Evolutionary conservation across 2,113 vertebrate genomes (phyloP), one percentile per base, ranked within the genome.

Genomic region (Malurus elegans): DNA sequence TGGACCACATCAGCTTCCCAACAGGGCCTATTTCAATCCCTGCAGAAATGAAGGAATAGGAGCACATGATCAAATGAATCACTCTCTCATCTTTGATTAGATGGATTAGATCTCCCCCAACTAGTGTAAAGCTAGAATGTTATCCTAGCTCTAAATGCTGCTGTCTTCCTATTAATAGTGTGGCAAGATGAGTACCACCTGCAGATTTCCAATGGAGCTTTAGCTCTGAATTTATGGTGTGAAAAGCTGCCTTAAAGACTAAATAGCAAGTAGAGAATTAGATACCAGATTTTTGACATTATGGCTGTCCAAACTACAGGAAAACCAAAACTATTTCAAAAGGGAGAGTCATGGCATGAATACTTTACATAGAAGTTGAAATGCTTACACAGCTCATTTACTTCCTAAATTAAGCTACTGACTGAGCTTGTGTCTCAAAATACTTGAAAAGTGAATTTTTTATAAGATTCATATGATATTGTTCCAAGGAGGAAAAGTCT

Each of bases 391-490:
- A 84, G 8, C 6, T 78, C 18, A 26, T 45, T 80, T 65, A 21
- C 19, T 53, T 40, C 24, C 19, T 48, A 84, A 66, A 65, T 76
- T n/a, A 66, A 65, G 7, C 4, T 28, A 34, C 32, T 65, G 7
- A 6, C 14, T 73, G 18, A 61, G 38, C 18, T 17, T 48, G 7
- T 47, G n/a, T 32, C 12, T 69, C 42, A 84, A 69, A 72, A 31
- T n/a, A 40, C 21, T 73, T 91, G 18, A 73, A 54, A 80, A 80
- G 14, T 9, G 10, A 4, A n/a, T 48, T 82, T n/a, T 76, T 93
- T 25, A 11, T 29, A 60, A 65, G 15, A 70, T 9, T 69, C 1
- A 0, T 0, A 1, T 47, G 5, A 42, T 40, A 54, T 20, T 54
- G 4, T 45, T 82, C 20, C 53, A 64, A 79, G 34, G 24, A 60